These are phyloP conservation scores for Lutraria lutraria DNA, from an alignment of 2,888 invertebrate species.

Conservation along the genomic window DNA sequence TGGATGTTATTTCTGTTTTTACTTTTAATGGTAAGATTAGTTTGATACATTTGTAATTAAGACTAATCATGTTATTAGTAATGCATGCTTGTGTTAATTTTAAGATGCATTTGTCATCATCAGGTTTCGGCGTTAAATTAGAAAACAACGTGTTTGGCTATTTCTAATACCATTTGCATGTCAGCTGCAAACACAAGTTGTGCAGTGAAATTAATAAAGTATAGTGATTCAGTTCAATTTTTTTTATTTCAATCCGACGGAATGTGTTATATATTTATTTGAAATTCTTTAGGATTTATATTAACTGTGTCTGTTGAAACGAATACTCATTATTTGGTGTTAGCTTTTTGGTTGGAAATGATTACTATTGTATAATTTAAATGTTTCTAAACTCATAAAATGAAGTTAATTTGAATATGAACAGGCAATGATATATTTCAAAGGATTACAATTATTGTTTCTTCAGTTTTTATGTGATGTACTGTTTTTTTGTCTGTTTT, in stretches of 20 bases:
- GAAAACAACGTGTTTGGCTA: neutral
- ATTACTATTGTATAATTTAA: no score
- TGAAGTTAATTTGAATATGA: no score
- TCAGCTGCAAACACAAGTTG: neutral
- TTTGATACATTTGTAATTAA: slow-evolving; percentile 5
- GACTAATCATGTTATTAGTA: slow-evolving; percentile 1
- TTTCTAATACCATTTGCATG: neutral
- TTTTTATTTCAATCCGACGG: neutral
- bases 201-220: neutral
- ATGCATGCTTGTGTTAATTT: neutral
- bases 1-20: neutral
- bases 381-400: no score
- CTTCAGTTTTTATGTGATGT: no score
- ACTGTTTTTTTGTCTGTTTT: no score
- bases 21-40: neutral
- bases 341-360: no score
- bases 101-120: slow-evolving; percentile 8
- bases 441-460: no score
- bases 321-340: no score
- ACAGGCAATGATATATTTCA: no score
- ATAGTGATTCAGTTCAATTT: neutral
- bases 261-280: no score
- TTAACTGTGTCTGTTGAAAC: no score
- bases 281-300: no score
- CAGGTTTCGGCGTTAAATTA: neutral